Base-by-base conservation (phyloP, 1,140 invertebrate species). In the Drosophila neocordata region DNA sequence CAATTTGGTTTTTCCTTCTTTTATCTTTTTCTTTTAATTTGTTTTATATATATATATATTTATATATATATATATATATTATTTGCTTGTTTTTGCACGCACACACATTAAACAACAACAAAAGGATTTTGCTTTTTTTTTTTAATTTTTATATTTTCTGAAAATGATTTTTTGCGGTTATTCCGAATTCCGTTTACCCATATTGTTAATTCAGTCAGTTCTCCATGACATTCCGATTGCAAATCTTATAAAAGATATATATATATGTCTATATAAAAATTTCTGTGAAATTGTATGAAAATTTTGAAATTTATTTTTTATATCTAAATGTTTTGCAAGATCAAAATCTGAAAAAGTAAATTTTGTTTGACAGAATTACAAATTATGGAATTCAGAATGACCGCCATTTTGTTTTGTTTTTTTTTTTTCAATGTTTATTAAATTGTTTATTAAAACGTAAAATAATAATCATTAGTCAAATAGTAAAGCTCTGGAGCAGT, bases 61-160 rank as follows among this genome's bases (percentile, higher is more conserved):
- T 52, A 52, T 52, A n/a, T 20, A 56, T 71, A 62, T 72, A 59
- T 72, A 63, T 58, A 58, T 71, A 51, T 41, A 67, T 52, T 1
- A 20, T 48, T 48, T 48, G 15, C 41, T 48, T 48, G 15, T 70
- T 70, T 75, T 69, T 65, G 82, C 82, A 87, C 81, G 82, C 81
- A 85, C 81, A 78, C 78, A 82, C 70, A 85, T 65, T 69, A 63
- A 87, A 87, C 78, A 88, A 87, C 75, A 82, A 87, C 77, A 65
- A 77, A 85, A 75, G 35, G 59, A 22, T 37, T 59, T 44, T 37
- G 62, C 48, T 31, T 62, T 22, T 58, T 44, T 55, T 27, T 35
- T 51, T 35, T n/a, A n/a, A n/a, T n/a, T 9, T 52, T 63, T 22
- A n/a, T 15, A 37, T n/a, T n/a, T 38, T 22, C 20, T 35, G 41